Evolutionary conservation across 2,797 vertebrate genomes (phyloP), one percentile per base, ranked within the genome.

Genomic region (Ctenosaura bakeri): DNA sequence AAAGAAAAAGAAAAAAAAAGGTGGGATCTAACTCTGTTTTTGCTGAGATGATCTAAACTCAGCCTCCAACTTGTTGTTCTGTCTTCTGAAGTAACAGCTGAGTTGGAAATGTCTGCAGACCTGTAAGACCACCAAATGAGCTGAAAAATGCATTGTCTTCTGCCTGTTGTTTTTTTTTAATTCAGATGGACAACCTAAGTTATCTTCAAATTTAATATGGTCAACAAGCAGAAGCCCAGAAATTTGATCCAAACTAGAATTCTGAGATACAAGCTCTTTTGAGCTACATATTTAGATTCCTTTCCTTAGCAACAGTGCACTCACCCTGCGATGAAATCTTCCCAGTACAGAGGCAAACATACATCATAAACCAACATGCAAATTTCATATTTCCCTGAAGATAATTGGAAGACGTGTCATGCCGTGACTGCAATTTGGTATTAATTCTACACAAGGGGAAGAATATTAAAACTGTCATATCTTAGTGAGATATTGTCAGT

Each of bases 391-490:
- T 56, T 18, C n/a, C 38, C 52, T 85, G 1, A 90, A 94, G 79
- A 89, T 90, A 94, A 92, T 0, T 89, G 52, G 52, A 94, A 94
- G 87, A 86, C 78, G 83, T 56, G 29, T 88, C 90, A 92, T 32
- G 12, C 29, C 91, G 29, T 0, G 9, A 89, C 29, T 89, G 29
- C 85, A 92, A 86, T 91, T 94, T 89, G 50, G 1, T 86, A 85
- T 26, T 92, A 90, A 90, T 91, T 94, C 92, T 90, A 91, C 64
- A 92, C 54, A 92, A 16, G 9, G 13, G 84, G 93, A 62, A 79
- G 50, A 79, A 50, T 91, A 92, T 74, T 90, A 92, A 22, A 93
- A 76, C 73, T 91, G 82, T 71, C 85, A 88, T 54, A 74, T 0
- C 56, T 29, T 59, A 86, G 18, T 69, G 26, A 94, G 18, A 46